Conservation (phyloP, 2,888 invertebrate species). For the Meteorus cinctellus region DNA sequence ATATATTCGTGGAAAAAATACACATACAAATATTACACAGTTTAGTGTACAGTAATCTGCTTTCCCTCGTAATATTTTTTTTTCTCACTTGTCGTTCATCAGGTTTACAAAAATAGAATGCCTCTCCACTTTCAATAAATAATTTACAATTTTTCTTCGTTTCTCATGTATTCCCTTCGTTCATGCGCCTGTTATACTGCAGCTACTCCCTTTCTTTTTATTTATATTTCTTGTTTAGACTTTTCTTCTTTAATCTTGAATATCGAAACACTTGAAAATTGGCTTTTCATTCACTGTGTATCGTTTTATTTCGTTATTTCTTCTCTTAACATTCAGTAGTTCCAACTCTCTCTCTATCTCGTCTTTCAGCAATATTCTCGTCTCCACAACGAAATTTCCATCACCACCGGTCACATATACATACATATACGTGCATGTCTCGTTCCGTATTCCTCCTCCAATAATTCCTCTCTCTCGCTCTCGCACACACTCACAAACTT, state of each 20-base stretch:
- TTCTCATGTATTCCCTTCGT: slow-evolving; percentile 20
- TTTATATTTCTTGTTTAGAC: neutral
- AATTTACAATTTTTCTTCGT: slow-evolving; percentile 59
- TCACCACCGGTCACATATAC: slow-evolving; percentile 17
- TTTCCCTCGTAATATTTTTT: neutral
- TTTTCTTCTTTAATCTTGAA: neutral
- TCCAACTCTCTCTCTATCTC: neutral
- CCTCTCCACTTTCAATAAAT: slow-evolving; percentile 55
- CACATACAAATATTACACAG: no score
- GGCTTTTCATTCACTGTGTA: neutral
- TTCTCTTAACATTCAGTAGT: neutral
- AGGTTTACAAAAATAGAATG: slow-evolving; percentile 64
- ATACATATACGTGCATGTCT: slow-evolving; percentile 9
- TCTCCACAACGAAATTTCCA: slow-evolving; percentile 23
- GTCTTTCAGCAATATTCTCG: neutral
- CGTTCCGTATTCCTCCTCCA: slow-evolving; percentile 40
- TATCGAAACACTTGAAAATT: neutral
- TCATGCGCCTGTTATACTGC: neutral
- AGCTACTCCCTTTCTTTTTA: no score
- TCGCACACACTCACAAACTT: neutral
- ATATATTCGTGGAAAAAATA: no score
- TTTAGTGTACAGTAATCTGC: no score
- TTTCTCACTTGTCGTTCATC: neutral
- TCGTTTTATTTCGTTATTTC: neutral
- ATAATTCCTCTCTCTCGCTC: slow-evolving; percentile 27